Percentiles rank a stretch among this genome's conserved stretches.
Conservation (phyloP, 2,797 vertebrate genomes). For the Linurgus olivaceus region DNA sequence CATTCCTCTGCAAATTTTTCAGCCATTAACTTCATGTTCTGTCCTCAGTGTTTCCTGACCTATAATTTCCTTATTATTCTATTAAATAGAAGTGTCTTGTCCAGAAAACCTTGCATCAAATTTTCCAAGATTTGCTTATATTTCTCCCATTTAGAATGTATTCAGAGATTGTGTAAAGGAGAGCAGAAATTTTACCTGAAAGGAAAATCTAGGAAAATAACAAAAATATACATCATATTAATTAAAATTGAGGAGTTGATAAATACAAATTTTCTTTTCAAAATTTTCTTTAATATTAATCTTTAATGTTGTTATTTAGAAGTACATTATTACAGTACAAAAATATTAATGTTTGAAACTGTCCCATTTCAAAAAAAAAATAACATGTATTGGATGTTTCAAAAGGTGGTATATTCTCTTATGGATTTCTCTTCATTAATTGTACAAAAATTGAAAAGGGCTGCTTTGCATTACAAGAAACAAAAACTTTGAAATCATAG, state of each 20-base stretch:
- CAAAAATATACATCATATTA: background rate
- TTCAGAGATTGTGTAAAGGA: background rate
- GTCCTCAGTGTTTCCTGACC: background rate
- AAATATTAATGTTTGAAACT: background rate
- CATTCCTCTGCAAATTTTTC: background rate
- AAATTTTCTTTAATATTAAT: background rate
- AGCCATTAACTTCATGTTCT: background rate
- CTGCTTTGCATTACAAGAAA: background rate
- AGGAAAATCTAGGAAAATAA: background rate
- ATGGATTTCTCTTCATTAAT: background rate
- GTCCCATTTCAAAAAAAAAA: background rate
- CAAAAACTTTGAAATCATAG: background rate
- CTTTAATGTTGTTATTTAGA: background rate
- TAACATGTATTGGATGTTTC: fast-evolving
- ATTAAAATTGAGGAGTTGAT: background rate
- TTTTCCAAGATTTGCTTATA: background rate
- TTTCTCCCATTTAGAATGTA: background rate
- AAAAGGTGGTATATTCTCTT: background rate
- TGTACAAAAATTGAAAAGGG: background rate
- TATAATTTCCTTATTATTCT: background rate
- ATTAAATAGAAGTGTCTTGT: background rate
- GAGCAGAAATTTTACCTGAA: background rate
- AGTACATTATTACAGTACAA: background rate
- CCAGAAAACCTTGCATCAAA: background rate
- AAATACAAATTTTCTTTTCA: background rate